Base-by-base conservation (phyloP, 2,797 vertebrate species). In the Lycodopsis pacificus region DNA sequence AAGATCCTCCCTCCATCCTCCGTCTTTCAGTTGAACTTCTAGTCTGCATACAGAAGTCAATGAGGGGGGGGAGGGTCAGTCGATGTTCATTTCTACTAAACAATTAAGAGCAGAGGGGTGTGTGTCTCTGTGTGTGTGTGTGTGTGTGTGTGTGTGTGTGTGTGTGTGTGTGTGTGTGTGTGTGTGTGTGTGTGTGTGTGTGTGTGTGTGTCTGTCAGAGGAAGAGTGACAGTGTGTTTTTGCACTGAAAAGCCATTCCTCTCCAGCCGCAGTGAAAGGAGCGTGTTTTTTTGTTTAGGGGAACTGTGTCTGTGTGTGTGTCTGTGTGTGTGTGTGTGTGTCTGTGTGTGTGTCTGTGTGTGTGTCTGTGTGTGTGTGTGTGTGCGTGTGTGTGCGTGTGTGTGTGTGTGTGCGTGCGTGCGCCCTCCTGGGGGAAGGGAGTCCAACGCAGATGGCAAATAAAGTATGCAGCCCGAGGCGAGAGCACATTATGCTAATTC, bases 401-500 rank as follows among this genome's bases (percentile, higher is more conserved):
- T 13, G 36, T 51, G 59, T 34, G 42, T 1, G 95, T 91, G 96
- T 92, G 96, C 62, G 96, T 88, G 95, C 85, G 93, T 92, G 94
- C 92, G 94, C 95, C 95, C 96, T 98, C 97, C 97, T 96, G 90
- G 93, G 97, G 97, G 96, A 97, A 94, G 95, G 95, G 93, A 96
- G 97, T 97, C 97, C 96, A 95, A 97, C 96, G 95, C 98, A 99
- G 98, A 99, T 99, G 97, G 97, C 97, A 98, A 98, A 98, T 98
- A 98, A 99, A 99, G 97, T 97, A 97, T 96, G 97, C 96, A 97
- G 97, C 98, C 97, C 91, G 95, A 96, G 97, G 98, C 98, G 96
- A 97, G 95, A 98, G 97, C 97, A 97, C 97, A 99, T 99, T 99
- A 99, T 99, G 98, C 96, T 98, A 99, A 99, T 99, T 97, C 97